These are phyloP conservation scores for Dichetophora obliterata DNA, from an alignment of 2,888 invertebrate species.

Conservation along the genomic window DNA sequence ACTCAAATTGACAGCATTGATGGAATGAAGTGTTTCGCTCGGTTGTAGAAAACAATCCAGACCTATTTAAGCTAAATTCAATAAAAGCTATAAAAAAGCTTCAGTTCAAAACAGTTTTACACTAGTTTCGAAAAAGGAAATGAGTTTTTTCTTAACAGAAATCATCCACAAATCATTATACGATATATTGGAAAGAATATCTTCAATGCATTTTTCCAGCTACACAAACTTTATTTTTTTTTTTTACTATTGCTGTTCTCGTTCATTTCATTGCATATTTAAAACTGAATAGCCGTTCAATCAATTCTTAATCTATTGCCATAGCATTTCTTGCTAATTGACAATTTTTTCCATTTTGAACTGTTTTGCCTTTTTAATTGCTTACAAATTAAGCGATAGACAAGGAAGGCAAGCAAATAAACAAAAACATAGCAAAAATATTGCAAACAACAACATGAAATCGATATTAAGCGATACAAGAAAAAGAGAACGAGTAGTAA, in stretches of 20 bases:
- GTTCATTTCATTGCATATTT: constrained; percentile 27
- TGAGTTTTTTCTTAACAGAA: constrained; percentile 6
- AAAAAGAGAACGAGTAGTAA: background rate
- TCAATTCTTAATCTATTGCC: constrained; percentile 49
- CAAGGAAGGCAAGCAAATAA: constrained; percentile 5
- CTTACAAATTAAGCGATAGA: constrained; percentile 51
- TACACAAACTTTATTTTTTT: background rate
- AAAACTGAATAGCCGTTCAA: constrained; percentile 37
- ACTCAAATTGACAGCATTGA: constrained; percentile 27
- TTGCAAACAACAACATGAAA: constrained; percentile 5
- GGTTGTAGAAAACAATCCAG: background rate
- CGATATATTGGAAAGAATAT: background rate
- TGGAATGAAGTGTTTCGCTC: background rate
- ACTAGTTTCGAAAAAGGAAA: too few species aligned
- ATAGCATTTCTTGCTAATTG: constrained; percentile 38
- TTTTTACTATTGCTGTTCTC: constrained; percentile 17
- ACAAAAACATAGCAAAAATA: background rate
- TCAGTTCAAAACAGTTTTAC: too few species aligned
- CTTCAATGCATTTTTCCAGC: background rate
- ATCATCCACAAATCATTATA: too few species aligned
- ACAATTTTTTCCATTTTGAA: constrained; percentile 11
- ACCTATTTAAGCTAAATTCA: too few species aligned
- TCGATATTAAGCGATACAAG: background rate
- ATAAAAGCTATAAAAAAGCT: too few species aligned
- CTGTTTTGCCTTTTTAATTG: constrained; percentile 47